These are phyloP conservation scores for Gasterosteus aculeatus DNA, from an alignment of 2,113 vertebrate genomes.

Conservation along the genomic window DNA sequence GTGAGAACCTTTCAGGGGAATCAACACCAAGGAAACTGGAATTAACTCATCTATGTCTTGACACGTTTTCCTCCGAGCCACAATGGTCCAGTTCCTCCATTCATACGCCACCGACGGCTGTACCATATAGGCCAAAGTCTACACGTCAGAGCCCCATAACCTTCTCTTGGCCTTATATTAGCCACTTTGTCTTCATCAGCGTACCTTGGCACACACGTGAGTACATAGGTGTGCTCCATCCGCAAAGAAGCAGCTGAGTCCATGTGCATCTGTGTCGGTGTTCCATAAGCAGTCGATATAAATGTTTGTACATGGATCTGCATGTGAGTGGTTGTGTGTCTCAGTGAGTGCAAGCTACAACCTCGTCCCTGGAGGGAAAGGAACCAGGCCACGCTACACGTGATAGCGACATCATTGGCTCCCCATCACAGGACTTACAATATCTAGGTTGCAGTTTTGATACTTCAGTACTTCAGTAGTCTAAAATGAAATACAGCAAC, in stretches of 20 bases:
- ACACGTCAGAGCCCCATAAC: slow-evolving; percentile 68
- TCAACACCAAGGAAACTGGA: slow-evolving; percentile 13
- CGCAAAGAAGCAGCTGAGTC: background rate
- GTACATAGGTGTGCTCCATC: background rate
- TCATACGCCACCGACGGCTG: background rate
- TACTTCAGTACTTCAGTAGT: background rate
- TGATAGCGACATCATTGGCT: slow-evolving; percentile 39
- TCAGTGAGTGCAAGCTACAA: background rate
- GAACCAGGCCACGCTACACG: slow-evolving; percentile 55
- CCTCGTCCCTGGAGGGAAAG: slow-evolving; percentile 43
- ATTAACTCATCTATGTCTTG: background rate
- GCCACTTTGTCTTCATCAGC: slow-evolving; percentile 78
- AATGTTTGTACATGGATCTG: background rate
- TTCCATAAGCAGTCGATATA: background rate
- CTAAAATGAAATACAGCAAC: background rate
- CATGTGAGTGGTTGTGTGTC: background rate
- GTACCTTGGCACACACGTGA: slow-evolving; percentile 36
- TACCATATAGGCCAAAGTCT: slow-evolving; percentile 33
- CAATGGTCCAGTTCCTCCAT: background rate
- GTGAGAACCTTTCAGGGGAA: slow-evolving; percentile 18
- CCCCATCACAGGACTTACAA: slow-evolving; percentile 7
- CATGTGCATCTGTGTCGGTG: background rate
- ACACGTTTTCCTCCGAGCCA: background rate
- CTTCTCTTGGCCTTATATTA: slow-evolving; percentile 73
- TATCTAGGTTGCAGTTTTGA: slow-evolving; percentile 28